Base-by-base conservation (phyloP, 2,113 vertebrate species). In the Ceyx cyanopectus region DNA sequence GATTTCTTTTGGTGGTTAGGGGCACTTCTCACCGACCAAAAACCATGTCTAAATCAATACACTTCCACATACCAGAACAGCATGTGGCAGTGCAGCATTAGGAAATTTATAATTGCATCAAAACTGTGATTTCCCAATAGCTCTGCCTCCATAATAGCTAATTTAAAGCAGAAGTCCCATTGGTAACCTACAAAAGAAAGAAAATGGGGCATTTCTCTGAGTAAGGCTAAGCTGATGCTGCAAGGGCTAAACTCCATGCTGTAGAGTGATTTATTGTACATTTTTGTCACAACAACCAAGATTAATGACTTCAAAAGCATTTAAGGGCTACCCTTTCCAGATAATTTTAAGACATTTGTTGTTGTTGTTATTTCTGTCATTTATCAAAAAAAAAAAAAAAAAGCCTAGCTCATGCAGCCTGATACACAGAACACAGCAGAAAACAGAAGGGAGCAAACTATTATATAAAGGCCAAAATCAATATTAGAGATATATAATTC, bases 71-170 rank as follows among this genome's bases (percentile, higher is more conserved):
- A 89, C 56, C 37, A 76, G 84, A 93, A 96, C 86, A 92, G 81
- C 61, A 66, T 95, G 87, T 91, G 88, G 88, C 91, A 95, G 84
- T 61, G 73, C 46, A 89, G 72, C 43, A 91, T 95, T 89, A 94
- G 74, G 37, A 91, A 96, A 91, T 77, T 73, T 78, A 54, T 85
- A 89, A 95, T 70, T 86, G 68, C 72, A 93, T 93, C 61, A 69
- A 79, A 80, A 51, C n/a, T 3, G 0, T 85, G 65, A 93, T 96
- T 95, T 95, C 79, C 87, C 87, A 87, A 30, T 41, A 89, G 92
- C 17, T 80, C 60, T 91, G 67, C 16, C 34, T 63, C 46, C 75
- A 43, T 60, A 93, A 87, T 48, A 91, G 93, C 63, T 78, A 80
- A 81, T 95, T 90, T 91, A 74, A 85, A 87, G n/a, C 2, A 0